phyloP scores from a whole-genome alignment of 2,797 vertebrate species.

The Pempheris klunzingeri region DNA sequence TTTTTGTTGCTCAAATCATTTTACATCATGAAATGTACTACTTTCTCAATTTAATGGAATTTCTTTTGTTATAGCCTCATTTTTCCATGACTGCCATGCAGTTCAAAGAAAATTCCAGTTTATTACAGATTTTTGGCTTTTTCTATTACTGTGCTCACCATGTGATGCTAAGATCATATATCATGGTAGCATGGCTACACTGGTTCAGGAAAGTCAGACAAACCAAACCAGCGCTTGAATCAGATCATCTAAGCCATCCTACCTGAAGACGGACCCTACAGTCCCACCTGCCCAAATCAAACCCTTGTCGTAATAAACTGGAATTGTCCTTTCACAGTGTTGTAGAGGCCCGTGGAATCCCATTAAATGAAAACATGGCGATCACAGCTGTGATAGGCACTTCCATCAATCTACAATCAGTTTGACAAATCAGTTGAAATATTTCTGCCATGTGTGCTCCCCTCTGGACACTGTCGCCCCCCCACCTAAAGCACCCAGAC shows the following conservation, averaged over 20 bases:
- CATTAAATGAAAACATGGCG: slow-evolving; percentile 4
- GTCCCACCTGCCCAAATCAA: background rate
- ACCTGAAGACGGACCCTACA: background rate
- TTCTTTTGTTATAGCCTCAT: background rate
- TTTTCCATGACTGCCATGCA: background rate
- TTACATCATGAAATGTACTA: background rate
- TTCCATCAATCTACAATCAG: slow-evolving; percentile 44
- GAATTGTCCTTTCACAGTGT: background rate
- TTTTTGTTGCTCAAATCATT: background rate
- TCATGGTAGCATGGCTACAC: too few relatives aligned
- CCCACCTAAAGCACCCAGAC: background rate
- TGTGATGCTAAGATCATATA: background rate
- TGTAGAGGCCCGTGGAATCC: slow-evolving; percentile 1
- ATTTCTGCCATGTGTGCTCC: slow-evolving; percentile 1
- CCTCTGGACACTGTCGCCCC: slow-evolving; percentile 3
- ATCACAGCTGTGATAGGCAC: slow-evolving; percentile 55
- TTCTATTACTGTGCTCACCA: background rate
- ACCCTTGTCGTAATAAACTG: slow-evolving; percentile 10
- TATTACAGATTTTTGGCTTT: slow-evolving; percentile 1
- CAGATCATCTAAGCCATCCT: background rate
- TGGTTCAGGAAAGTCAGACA: background rate
- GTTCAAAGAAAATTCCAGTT: slow-evolving; percentile 12
- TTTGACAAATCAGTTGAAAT: too few relatives aligned
- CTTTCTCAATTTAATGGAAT: background rate
- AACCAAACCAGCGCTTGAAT: background rate